Evolutionary conservation across 35 echinoderm and acorn worm genomes (phyloP), one percentile per base, ranked within the genome.

Genomic region (Patiria miniata): DNA sequence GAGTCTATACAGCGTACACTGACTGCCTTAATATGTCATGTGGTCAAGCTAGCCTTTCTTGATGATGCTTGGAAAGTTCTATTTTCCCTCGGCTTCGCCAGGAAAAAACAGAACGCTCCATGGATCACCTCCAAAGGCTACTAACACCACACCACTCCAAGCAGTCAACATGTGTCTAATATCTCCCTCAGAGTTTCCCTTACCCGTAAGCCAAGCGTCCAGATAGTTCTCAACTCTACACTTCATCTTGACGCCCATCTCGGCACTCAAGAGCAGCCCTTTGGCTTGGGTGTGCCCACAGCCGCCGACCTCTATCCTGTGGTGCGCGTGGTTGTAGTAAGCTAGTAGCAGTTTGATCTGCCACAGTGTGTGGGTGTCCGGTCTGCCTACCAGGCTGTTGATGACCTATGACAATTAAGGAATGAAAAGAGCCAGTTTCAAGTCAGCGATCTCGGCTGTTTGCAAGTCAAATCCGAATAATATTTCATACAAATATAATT

Each of bases 311-410:
- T 59, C 40, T 68, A 77, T 39, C 30, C 60, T 80, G 14, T 39
- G 26, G 59, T 54, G 51, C 10, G 42, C 39, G 61, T 78, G 65
- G 47, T 83, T 68, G 42, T 90, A 90, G 37, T 90, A 90, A 1
- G 81, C 88, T 26, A 90, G 88, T 37, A 90, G 57, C 21, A 90
- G 69, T 81, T 90, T 90, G 37, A 90, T 9, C 38, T 90, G 88
- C 88, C 88, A 90, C 38, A 90, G 61, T 10, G 73, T 50, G 7
- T 40, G 37, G 22, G 80, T 47, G 77, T 78, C 33, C 14, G 54
- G 54, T 33, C 44, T 84, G 52, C 21, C 12, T 18, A 36, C 30
- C 28, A 84, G 8, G 44, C 29, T 60, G 36, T 83, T 19, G 30
- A 52, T 34, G 1, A 53, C 39, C 50, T 83, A 5, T 19, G 29